Conservation (phyloP, 2,113 vertebrate species). For the Esox niger region DNA sequence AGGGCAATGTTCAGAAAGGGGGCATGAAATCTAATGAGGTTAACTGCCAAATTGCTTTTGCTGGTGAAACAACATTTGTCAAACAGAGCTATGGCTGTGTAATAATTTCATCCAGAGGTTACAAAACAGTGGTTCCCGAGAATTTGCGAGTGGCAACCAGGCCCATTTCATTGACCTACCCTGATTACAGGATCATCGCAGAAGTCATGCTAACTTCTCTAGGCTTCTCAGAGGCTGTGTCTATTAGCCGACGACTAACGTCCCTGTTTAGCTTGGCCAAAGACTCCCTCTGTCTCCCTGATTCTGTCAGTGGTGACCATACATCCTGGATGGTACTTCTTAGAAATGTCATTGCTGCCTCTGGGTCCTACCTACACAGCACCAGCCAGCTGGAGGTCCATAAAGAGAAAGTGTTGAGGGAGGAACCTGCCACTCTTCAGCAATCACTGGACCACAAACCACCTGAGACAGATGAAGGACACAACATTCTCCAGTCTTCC, state of each 20-base stretch:
- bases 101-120: conserved; percentile 54
- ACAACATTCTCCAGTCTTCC: conserved; percentile 16
- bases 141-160: conserved; percentile 70
- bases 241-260: conserved; percentile 68
- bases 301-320: conserved; percentile 32
- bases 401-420: not conserved
- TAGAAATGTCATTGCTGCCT: conserved; percentile 63
- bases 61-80: conserved; percentile 61
- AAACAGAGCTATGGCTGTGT: conserved; percentile 74
- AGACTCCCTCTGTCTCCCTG: conserved; percentile 64
- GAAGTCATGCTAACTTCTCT: conserved; percentile 74
- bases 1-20: not conserved
- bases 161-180: conserved; percentile 70
- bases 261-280: conserved; percentile 68
- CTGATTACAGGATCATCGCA: conserved; percentile 67
- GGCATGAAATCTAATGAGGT: conserved; percentile 18
- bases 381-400: conserved; percentile 9
- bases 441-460: conserved; percentile 2
- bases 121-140: conserved; percentile 58
- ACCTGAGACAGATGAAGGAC: conserved; percentile 10
- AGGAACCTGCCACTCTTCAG: not conserved
- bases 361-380: conserved; percentile 46
- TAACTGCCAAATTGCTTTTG: conserved; percentile 52
- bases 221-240: conserved; percentile 72
- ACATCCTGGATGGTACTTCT: conserved; percentile 66